Evolutionary conservation across 2,888 invertebrate genomes (phyloP), one percentile per base, ranked within the genome.

Genomic region (Orgyia antiqua): DNA sequence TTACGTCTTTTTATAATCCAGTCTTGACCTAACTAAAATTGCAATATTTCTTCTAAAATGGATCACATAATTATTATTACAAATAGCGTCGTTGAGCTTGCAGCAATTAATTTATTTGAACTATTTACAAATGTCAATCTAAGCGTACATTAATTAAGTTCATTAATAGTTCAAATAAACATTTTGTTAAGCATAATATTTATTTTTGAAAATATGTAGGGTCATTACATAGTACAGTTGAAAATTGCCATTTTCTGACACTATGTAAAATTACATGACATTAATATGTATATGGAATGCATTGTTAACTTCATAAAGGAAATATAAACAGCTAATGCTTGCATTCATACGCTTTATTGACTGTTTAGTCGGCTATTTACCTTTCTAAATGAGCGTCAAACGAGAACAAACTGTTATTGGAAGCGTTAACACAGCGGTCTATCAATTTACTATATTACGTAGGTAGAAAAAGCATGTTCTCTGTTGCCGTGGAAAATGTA

Each of bases 381-480:
- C 66, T 72, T 66, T 65, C 66, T 57, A 73, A 77, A 77, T 70
- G 73, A 74, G 65, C 65, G 44, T 66, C 71, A 72, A 77, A 78
- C 60, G 66, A 75, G 72, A 76, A 71, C 63, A 68, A 67, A 77
- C 61, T 71, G 73, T 74, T 77, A 77, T 73, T 63, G 51, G 60
- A 4, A 51, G 61, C 57, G 55, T 68, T 69, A 72, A 62, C 71
- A 50, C 73, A 64, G 71, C 69, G 58, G 68, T 60, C 44, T 57
- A 67, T 67, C 69, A 64, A 76, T 73, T 73, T 71, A 75, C 67
- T 53, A 53, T 55, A 30, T 40, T 42, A 48, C 31, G 55, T 56
- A 52, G 66, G 63, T 46, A 51, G 50, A 51, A 50, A 51, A 51
- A 39, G 33, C 40, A 39, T 37, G 46, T 45, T 43, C 33, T 39